phyloP scores from a whole-genome alignment of 2,797 vertebrate genomes.

The Cryptoprocta ferox region DNA sequence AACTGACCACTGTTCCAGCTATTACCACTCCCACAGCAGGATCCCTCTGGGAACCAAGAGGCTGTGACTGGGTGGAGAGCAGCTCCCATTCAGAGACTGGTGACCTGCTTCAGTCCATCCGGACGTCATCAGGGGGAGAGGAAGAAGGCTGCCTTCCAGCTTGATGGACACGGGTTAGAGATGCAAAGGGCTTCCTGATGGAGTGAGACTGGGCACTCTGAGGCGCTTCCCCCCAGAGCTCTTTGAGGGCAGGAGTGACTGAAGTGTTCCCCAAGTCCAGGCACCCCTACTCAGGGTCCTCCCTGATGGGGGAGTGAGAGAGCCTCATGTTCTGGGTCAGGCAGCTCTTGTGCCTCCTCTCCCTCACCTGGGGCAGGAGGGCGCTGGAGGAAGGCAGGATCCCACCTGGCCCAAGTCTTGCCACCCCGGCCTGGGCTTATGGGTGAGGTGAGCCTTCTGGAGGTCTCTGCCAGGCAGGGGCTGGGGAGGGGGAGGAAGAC shows the following conservation, averaged over 20 bases:
- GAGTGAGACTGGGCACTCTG: not conserved
- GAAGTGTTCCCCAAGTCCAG: not conserved
- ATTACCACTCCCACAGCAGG: not conserved
- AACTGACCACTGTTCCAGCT: not conserved
- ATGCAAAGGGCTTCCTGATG: not conserved
- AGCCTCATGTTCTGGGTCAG: rapidly evolving
- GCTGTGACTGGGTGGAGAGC: too few species aligned
- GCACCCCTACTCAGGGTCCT: not conserved
- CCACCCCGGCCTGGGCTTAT: rapidly evolving
- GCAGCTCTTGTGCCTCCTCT: not conserved
- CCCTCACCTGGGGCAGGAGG: too few species aligned
- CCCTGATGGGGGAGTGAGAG: rapidly evolving
- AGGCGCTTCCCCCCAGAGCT: not conserved
- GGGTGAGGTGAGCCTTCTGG: not conserved
- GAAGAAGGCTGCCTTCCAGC: not conserved
- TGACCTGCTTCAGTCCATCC: not conserved
- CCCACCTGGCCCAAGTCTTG: not conserved
- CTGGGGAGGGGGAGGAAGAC: not conserved
- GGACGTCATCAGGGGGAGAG: not conserved
- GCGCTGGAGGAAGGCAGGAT: not conserved
- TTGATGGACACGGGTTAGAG: not conserved
- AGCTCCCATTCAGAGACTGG: not conserved
- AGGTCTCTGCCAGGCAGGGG: not conserved
- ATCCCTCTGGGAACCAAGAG: not conserved
- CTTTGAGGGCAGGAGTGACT: not conserved